Evolutionary conservation across 2,797 vertebrate genomes (phyloP).

Genomic region (Falco biarmicus): DNA sequence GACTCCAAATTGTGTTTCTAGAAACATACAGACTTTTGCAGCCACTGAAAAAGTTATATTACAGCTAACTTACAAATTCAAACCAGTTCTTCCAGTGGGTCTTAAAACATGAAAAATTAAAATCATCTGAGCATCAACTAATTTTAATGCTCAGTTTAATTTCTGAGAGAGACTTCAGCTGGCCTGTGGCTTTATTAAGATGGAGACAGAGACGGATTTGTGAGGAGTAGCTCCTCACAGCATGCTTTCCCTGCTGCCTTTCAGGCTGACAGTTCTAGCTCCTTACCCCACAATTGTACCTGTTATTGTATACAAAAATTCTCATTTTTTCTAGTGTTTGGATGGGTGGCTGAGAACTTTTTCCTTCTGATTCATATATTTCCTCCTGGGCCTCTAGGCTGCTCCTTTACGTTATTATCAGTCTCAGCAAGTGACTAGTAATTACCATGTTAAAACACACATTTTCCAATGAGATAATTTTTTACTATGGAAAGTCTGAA

Average conservation of each 20-base stretch:
- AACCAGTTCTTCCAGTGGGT: background rate
- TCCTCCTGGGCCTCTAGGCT: background rate
- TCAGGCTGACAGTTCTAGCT: background rate
- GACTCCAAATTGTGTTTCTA: background rate
- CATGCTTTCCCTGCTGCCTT: background rate
- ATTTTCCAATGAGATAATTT: background rate
- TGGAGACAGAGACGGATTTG: background rate
- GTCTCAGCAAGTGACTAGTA: background rate
- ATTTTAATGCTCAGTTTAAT: background rate
- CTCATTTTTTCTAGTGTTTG: slow-evolving; percentile 11
- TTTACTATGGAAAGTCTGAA: background rate
- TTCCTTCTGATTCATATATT: background rate
- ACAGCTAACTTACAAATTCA: background rate
- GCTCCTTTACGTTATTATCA: background rate
- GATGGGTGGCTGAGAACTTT: background rate
- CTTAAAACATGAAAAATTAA: background rate
- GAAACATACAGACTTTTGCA: background rate
- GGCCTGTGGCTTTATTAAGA: background rate
- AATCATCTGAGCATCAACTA: background rate
- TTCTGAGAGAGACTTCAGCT: background rate
- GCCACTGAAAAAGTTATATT: background rate
- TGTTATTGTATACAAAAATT: background rate
- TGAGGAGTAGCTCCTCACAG: background rate
- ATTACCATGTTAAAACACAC: background rate
- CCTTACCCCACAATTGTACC: background rate